phyloP scores from a whole-genome alignment of 2,888 invertebrate genomes.

The Perdita meconis region DNA sequence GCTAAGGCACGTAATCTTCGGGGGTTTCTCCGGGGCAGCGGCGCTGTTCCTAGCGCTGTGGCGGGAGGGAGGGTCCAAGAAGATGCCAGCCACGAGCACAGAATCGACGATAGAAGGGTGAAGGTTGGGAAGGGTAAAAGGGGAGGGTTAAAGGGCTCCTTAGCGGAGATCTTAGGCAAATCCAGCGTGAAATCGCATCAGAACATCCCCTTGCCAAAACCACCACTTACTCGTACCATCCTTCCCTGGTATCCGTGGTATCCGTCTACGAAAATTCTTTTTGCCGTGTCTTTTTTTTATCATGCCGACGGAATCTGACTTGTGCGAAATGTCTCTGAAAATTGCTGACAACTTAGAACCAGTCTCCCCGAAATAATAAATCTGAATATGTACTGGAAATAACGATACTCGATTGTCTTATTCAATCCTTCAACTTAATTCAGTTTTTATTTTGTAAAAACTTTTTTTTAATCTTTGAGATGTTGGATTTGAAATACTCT shows the following conservation, averaged over 20 bases:
- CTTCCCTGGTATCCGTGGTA: constrained; percentile 63
- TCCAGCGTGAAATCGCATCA: constrained; percentile 89
- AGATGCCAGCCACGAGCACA: constrained; percentile 67
- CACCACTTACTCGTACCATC: constrained; percentile 83
- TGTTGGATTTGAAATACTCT: no score
- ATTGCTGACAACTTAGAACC: not conserved
- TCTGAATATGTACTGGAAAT: no score
- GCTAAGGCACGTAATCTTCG: constrained; percentile 73
- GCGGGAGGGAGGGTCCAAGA: constrained; percentile 54
- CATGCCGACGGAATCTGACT: constrained; percentile 5
- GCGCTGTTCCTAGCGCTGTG: constrained; percentile 51
- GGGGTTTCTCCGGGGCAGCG: constrained; percentile 62
- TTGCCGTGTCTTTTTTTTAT: constrained; percentile 38
- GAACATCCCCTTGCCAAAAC: constrained; percentile 83
- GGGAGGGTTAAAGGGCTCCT: constrained; percentile 82
- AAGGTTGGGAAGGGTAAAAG: constrained; percentile 67
- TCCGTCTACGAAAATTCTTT: constrained; percentile 63
- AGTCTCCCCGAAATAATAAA: no score
- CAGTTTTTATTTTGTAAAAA: no score
- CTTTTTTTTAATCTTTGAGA: no score
- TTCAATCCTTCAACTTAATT: no score
- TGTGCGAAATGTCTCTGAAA: not conserved
- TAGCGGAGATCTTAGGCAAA: constrained; percentile 87
- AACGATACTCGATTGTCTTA: no score
- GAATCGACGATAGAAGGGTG: constrained; percentile 72